These are phyloP conservation scores for Aselliscus stoliczkanus DNA, from an alignment of 2,797 vertebrate species.

Conservation along the genomic window DNA sequence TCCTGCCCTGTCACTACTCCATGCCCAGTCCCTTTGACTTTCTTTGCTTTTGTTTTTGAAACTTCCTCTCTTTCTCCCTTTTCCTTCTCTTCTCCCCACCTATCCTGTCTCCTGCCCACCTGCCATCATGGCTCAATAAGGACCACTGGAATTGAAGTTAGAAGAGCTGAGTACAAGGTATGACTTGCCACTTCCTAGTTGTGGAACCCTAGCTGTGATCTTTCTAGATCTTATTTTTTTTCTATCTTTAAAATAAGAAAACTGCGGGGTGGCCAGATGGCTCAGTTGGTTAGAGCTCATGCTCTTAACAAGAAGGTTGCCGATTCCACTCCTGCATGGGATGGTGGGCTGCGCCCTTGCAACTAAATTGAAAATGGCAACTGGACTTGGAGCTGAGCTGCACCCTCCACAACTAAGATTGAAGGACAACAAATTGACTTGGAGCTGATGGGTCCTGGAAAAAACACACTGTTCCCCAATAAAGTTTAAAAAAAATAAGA, in stretches of 20 bases:
- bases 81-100: neutral
- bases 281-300: too few species aligned
- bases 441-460: too few species aligned
- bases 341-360: too few species aligned
- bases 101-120: neutral
- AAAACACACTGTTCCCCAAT: too few species aligned
- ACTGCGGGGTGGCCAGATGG: neutral
- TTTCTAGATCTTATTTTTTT: neutral
- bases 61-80: neutral
- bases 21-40: neutral
- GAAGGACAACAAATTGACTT: too few species aligned
- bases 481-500: neutral
- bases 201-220: neutral
- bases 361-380: too few species aligned
- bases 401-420: too few species aligned
- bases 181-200: neutral
- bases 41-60: neutral
- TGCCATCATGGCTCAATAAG: neutral
- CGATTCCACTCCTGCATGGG: too few species aligned
- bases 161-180: neutral
- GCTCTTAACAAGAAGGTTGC: too few species aligned
- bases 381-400: too few species aligned
- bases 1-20: neutral
- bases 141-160: neutral
- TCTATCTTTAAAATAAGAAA: slow-evolving; percentile 7